Base-by-base conservation (phyloP, 2,888 invertebrate genomes). In the Rhagonycha lutea region DNA sequence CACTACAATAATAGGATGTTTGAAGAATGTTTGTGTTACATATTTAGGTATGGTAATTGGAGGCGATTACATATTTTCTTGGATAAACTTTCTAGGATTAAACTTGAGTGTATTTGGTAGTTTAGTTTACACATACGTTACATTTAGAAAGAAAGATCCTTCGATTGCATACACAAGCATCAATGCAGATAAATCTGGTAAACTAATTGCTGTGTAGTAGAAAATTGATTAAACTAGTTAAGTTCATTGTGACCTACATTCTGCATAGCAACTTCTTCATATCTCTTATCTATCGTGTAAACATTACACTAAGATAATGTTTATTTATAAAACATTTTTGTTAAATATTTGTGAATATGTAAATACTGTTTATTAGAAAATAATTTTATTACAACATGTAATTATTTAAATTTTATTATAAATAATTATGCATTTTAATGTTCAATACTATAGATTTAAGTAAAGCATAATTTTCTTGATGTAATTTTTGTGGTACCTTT, bases 31-130 rank as follows among this genome's bases (percentile, higher is more conserved):
- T 82, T 92, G 97, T 82, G 96, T 99, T 4, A 99, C 99, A 0
- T 99, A 99, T 88, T 90, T 98, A 79, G 99, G 99, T 28, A 99
- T 99, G 98, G 92, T 98, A 63, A 95, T 99, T 74, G 99, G 98
- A 65, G 99, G 98, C 12, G 99, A 99, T 88, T 99, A 99, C 88
- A 92, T 98, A 77, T 99, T 98, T 88, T 94, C 96, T 2, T 94
- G 94, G 93, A 90, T 95, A 47, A 99, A 99, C 88, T 99, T 99
- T 89, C 90, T 97, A 78, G 99, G 99, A 14, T 92, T 99, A 72
- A 99, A 99, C 89, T 94, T 99, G 70, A 98, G 98, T 90, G 95
- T 96, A 2, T 83, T 95, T 69, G 96, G 96, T 60, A 96, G 96
- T 88, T 89, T 96, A 69, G 88, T 96, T 68, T 96, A 96, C 84